Evolutionary conservation across 2,888 invertebrate species (phyloP).

Genomic region (Drosophila neonasuta): DNA sequence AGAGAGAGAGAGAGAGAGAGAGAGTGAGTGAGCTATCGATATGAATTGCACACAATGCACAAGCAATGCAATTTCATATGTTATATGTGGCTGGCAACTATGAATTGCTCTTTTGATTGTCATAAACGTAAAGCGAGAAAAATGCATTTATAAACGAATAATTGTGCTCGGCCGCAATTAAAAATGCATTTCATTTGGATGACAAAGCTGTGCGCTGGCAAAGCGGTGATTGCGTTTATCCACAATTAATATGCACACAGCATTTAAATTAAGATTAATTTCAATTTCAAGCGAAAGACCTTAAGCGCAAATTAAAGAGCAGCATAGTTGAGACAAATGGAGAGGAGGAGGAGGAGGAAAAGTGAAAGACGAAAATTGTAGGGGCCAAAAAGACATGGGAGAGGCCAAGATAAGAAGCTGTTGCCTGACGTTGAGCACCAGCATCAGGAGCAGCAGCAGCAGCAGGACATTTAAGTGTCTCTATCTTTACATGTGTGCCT

Average conservation of each 20-base stretch:
- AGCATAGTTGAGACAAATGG: not conserved
- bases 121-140: conserved; percentile 9
- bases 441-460: conserved; percentile 41
- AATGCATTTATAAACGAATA: conserved; percentile 26
- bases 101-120: conserved; percentile 19
- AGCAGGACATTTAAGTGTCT: conserved; percentile 45
- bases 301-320: conserved; percentile 10
- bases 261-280: conserved; percentile 27
- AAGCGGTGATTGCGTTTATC: conserved; percentile 2
- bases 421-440: conserved; percentile 40
- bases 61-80: conserved; percentile 4
- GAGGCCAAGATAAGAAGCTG: conserved; percentile 44
- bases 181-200: conserved; percentile 35
- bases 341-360: not conserved
- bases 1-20: not conserved
- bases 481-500: conserved; percentile 3
- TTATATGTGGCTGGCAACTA: conserved; percentile 1
- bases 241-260: conserved; percentile 34
- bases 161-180: conserved; percentile 37
- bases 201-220: conserved; percentile 3
- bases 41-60: conserved; percentile 13
- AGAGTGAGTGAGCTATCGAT: conserved; percentile 23
- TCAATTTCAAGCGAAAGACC: not conserved
- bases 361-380: not conserved
- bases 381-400: conserved; percentile 5